These are phyloP conservation scores for Ascaphus truei DNA, from an alignment of 2,113 vertebrate species.

Conservation along the genomic window DNA sequence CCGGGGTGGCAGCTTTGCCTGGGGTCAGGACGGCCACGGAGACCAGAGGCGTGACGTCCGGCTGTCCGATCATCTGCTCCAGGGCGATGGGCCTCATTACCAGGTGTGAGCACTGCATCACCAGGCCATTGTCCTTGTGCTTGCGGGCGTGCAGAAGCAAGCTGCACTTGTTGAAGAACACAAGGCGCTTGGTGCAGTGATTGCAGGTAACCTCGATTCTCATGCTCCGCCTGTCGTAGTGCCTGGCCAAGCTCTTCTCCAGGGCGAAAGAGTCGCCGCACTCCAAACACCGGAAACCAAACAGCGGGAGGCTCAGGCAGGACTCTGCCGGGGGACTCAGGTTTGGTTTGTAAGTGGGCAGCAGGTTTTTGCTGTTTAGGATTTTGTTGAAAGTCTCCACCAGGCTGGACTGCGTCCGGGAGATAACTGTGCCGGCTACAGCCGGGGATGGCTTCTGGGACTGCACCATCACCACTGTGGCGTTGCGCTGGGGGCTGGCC, in stretches of 20 bases:
- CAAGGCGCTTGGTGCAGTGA: conserved; percentile 89
- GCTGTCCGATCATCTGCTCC: conserved; percentile 92
- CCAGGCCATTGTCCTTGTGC: conserved; percentile 92
- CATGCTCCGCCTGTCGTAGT: conserved; percentile 91
- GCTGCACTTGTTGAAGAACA: conserved; percentile 98
- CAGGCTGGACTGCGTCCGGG: conserved; percentile 86
- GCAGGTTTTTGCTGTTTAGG: conserved; percentile 90
- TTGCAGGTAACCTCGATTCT: conserved; percentile 96
- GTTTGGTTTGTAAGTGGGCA: conserved; percentile 88
- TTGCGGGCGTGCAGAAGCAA: conserved; percentile 88
- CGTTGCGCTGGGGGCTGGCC: conserved; percentile 66
- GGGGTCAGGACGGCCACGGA: conserved; percentile 50
- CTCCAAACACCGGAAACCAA: conserved; percentile 88
- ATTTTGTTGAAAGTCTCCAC: conserved; percentile 96
- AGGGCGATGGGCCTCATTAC: conserved; percentile 88
- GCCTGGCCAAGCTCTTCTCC: conserved; percentile 86
- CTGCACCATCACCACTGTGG: conserved; percentile 60
- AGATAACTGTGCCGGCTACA: conserved; percentile 75
- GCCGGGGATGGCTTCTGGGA: conserved; percentile 61
- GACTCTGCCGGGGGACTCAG: conserved; percentile 74
- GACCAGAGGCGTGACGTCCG: conserved; percentile 65
- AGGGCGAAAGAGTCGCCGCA: conserved; percentile 89
- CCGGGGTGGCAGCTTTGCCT: conserved; percentile 38
- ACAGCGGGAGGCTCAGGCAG: conserved; percentile 70
- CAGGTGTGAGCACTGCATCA: conserved; percentile 96